Conservation (phyloP, 2,888 invertebrate species). For the Ochlodes sylvanus region DNA sequence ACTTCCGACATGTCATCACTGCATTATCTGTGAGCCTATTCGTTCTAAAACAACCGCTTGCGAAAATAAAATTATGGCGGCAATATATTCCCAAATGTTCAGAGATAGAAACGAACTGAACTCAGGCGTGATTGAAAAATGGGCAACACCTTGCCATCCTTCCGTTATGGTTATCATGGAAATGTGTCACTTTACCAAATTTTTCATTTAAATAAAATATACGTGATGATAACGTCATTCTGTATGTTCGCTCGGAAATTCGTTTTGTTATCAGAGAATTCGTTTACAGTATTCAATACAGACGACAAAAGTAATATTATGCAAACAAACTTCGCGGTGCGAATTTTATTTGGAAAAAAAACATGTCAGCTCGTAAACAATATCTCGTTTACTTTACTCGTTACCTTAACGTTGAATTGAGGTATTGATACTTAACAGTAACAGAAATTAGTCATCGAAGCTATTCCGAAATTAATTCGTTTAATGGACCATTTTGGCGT, state of each 20-base stretch:
- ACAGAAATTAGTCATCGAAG: too few species aligned
- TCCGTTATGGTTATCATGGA: slow-evolving; percentile 57
- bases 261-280: slow-evolving; percentile 19
- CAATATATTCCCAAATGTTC: slow-evolving; percentile 61
- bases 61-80: slow-evolving; percentile 57
- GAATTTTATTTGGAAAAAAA: background rate
- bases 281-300: slow-evolving; percentile 10
- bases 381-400: background rate
- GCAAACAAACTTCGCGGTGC: background rate
- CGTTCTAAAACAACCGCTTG: slow-evolving; percentile 33
- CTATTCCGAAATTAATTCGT: slow-evolving; percentile 16
- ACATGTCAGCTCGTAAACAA: background rate
- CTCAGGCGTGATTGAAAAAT: slow-evolving; percentile 72
- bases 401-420: too few species aligned
- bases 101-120: slow-evolving; percentile 59
- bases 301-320: slow-evolving; percentile 7
- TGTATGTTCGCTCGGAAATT: slow-evolving; percentile 19
- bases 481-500: background rate
- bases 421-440: too few species aligned
- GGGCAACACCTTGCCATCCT: slow-evolving; percentile 69
- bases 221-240: background rate
- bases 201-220: slow-evolving; percentile 39
- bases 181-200: slow-evolving; percentile 52
- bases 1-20: slow-evolving; percentile 25
- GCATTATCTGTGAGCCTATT: slow-evolving; percentile 32